Percentiles rank a stretch among this genome's conserved stretches.
phyloP scores from a whole-genome alignment of 53 echinoderm and acorn worm species.

The Arbacia lixula region DNA sequence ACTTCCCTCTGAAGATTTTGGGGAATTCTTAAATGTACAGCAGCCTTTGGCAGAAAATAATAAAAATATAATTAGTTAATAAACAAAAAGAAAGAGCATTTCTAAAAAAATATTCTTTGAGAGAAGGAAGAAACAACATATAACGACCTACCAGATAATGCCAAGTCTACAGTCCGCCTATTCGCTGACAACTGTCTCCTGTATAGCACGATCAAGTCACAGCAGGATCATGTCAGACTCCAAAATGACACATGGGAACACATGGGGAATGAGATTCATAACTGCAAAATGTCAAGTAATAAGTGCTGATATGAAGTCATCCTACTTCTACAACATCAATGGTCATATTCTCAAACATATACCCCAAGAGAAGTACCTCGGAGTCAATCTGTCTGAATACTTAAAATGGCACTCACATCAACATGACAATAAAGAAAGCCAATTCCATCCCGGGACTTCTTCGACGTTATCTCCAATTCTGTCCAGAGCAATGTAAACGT shows the following conservation, averaged over 20 bases:
- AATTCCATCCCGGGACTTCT: constrained; percentile 24
- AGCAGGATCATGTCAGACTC: too few species aligned
- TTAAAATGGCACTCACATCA: constrained; percentile 47
- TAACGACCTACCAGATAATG: constrained; percentile 46
- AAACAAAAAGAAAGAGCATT: too few species aligned
- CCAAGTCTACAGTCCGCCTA: constrained; percentile 17
- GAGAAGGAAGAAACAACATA: too few species aligned
- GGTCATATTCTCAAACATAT: constrained; percentile 18
- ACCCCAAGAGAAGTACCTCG: constrained; percentile 51
- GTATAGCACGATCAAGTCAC: constrained; percentile 38
- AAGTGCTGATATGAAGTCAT: constrained; percentile 35
- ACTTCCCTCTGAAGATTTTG: too few species aligned
- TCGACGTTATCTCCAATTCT: constrained; percentile 31
- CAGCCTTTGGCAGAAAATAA: constrained; percentile 25
- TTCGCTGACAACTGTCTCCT: constrained; percentile 68
- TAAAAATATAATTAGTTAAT: too few species aligned
- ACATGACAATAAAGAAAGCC: constrained; percentile 40
- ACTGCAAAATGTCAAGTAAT: constrained; percentile 42
- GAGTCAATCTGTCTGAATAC: constrained; percentile 45
- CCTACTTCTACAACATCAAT: constrained; percentile 30
- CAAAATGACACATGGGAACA: constrained; percentile 15
- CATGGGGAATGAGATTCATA: constrained; percentile 59
- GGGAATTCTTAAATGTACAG: too few species aligned
- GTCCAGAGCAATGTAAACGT: constrained; percentile 22
- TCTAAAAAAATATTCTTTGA: too few species aligned